Evolutionary conservation across 1,140 invertebrate genomes (phyloP).

Genomic region (Vanessa atalanta): DNA sequence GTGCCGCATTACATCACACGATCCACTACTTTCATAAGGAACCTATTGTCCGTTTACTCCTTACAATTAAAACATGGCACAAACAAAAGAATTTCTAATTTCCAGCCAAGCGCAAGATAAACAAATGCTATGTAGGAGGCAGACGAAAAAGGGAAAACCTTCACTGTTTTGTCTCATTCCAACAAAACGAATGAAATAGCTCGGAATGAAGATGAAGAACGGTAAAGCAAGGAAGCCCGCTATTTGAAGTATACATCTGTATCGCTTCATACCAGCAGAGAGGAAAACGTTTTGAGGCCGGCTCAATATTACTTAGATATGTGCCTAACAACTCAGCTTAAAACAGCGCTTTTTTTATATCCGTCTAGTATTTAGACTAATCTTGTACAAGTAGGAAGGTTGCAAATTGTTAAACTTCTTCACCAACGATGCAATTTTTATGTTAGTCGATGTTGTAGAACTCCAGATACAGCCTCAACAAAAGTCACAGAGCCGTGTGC

Average conservation of each 20-base stretch:
- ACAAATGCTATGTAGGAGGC: conserved; percentile 64
- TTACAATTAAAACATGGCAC: conserved; percentile 65
- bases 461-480: too few species aligned
- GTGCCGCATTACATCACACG: conserved; percentile 46
- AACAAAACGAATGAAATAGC: conserved; percentile 42
- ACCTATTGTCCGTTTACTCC: conserved; percentile 60
- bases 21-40: conserved; percentile 49
- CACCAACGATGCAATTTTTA: too few species aligned
- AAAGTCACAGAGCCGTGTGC: too few species aligned
- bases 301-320: too few species aligned
- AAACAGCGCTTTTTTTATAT: too few species aligned
- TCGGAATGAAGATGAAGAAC: conserved; percentile 29
- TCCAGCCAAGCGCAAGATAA: conserved; percentile 62
- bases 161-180: conserved; percentile 44
- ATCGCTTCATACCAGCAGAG: background rate
- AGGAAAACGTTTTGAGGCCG: background rate
- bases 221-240: background rate
- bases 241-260: background rate
- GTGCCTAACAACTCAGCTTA: too few species aligned
- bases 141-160: conserved; percentile 62
- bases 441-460: too few species aligned
- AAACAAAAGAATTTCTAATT: conserved; percentile 77
- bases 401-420: too few species aligned
- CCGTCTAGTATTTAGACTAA: too few species aligned
- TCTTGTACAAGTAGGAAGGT: too few species aligned